Evolutionary conservation across 1,140 invertebrate genomes (phyloP).

Genomic region (Littorina saxatilis): DNA sequence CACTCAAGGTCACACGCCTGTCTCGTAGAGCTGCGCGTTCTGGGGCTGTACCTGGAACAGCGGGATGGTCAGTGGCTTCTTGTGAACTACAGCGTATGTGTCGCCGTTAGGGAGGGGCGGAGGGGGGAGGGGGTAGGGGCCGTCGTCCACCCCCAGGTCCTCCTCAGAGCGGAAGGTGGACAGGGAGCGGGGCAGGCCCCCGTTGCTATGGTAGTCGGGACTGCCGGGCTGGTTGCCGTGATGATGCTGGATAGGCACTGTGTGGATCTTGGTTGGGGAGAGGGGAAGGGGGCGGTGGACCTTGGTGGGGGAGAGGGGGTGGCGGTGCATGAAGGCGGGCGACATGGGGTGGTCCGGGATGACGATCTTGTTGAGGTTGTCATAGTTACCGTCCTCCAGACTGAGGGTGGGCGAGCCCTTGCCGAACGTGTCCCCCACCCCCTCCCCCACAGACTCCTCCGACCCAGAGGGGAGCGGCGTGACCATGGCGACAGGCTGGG

Average conservation of each 20-base stretch:
- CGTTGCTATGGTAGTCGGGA: not conserved
- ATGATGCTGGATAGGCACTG: not conserved
- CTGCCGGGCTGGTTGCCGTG: conserved; percentile 17
- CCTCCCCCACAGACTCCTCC: conserved; percentile 56
- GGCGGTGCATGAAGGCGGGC: not conserved
- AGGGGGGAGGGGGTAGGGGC: conserved; percentile 14
- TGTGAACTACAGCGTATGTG: conserved; percentile 36
- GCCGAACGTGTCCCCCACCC: not conserved
- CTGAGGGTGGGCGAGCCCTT: conserved; percentile 12
- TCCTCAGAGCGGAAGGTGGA: conserved; percentile 28
- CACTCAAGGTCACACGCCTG: conserved; percentile 36
- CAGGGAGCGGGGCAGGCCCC: conserved; percentile 8
- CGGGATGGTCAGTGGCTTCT: conserved; percentile 25
- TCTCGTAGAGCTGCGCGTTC: conserved; percentile 46
- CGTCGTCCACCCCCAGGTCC: not conserved
- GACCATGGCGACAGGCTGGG: conserved; percentile 68
- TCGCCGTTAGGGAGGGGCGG: not conserved
- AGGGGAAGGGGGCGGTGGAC: not conserved
- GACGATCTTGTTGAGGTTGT: conserved; percentile 46
- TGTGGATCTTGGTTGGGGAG: conserved; percentile 18
- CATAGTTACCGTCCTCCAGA: conserved; percentile 40
- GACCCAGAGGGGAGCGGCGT: conserved; percentile 67
- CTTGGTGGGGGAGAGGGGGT: not conserved
- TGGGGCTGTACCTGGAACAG: conserved; percentile 40
- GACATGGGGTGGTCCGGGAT: conserved; percentile 35